Percentiles rank a stretch among this genome's conserved stretches.
Evolutionary conservation across 2,888 invertebrate genomes (phyloP).

Genomic region (Serripes groenlandicus): DNA sequence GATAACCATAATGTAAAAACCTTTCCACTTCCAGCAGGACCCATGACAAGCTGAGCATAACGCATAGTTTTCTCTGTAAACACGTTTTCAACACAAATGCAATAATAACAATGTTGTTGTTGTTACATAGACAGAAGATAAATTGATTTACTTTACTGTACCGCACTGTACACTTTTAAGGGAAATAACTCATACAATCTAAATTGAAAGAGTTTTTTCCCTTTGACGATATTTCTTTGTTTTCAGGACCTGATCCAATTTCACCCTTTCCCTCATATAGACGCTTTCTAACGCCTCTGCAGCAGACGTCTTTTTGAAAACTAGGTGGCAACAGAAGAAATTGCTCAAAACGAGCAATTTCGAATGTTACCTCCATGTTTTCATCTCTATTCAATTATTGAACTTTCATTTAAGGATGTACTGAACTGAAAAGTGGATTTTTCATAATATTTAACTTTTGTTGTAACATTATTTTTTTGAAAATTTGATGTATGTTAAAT

Average conservation of each 20-base stretch:
- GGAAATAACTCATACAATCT: background rate
- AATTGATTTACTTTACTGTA: background rate
- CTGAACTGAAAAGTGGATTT: background rate
- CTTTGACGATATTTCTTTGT: background rate
- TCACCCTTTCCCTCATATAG: background rate
- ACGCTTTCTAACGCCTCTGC: background rate
- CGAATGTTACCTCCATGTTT: background rate
- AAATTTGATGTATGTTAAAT: background rate
- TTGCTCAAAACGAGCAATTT: background rate
- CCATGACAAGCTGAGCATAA: conserved; percentile 98
- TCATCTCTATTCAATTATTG: background rate
- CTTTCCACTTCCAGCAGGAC: conserved; percentile 99
- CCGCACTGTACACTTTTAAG: background rate
- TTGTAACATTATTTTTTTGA: background rate
- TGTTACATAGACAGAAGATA: too few relatives aligned
- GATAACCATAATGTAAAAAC: conserved; percentile 88
- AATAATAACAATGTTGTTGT: too few relatives aligned
- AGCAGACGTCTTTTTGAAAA: background rate
- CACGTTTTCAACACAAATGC: too few relatives aligned
- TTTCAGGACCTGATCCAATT: background rate
- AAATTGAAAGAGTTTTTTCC: background rate
- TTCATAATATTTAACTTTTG: background rate
- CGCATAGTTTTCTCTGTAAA: too few relatives aligned
- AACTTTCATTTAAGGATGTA: background rate
- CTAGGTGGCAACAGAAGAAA: background rate